Base-by-base conservation (phyloP, 1,140 invertebrate species). In the Cylas formicarius region DNA sequence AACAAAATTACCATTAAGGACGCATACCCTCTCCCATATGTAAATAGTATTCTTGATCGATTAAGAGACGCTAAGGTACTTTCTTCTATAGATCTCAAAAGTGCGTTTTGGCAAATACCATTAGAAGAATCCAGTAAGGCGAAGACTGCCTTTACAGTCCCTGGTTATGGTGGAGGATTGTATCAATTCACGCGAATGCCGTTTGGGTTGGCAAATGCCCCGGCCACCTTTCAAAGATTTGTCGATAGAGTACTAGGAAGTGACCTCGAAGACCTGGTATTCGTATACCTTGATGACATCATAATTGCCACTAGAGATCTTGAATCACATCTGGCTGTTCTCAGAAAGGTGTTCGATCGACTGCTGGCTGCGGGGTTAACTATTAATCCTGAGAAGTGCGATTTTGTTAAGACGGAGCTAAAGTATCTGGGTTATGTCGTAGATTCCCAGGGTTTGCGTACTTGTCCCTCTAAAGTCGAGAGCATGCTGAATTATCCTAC, bases 1-100 rank as follows among this genome's bases (percentile, higher is more conserved):
- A 71, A 77, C 50, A 22, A 35, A 0, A 53, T 68, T 0, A 73
- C 66, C 0, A 50, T 41, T 6, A 48, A 54, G 9, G 61, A 64
- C 10, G 38, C 55, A 0, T 56, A 55, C 11, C 52, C 54, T 4
- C 23, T 66, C 7, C 56, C 58, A 18, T 10, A 33, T 2, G 55
- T 58, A 8, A 7, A 16, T 2, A 49, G 52, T 3, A 36, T 37
- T 2, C 16, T 56, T 2, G 16, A 42, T 4, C 19, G 33, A 13
- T 27, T 58, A 6, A 27, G 40, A 0, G 27, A 38, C 10, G 44
- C 48, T 7, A 41, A 33, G 22, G 33, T 44, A 21, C 50, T 62
- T 14, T 43, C 53, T 1, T 50, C 51, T 0, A 16, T 57, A 0
- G 57, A 63, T 29, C 32, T 61, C 7, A 42, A 41, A n/a, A 38